Base-by-base conservation (phyloP, 1,140 invertebrate genomes). In the Dysdera silvatica region DNA sequence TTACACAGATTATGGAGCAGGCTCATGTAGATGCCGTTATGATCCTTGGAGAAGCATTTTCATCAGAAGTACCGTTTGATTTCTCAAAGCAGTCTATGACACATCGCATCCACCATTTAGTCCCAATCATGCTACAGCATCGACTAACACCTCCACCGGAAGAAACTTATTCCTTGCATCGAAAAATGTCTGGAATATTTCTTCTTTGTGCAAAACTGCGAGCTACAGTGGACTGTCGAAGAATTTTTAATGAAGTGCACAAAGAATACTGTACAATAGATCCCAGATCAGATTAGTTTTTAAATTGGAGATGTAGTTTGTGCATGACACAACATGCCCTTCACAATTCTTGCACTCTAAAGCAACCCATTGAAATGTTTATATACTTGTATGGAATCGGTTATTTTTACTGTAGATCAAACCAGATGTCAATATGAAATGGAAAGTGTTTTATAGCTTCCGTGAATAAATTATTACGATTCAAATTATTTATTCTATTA, bases 161-260 rank as follows among this genome's bases (percentile, higher is more conserved):
- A 77, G 95, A 99, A 80, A 93, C 95, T 65, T 99, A 99, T 77
- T 98, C 95, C 0, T 79, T 99, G 3, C 96, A 99, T 75, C 81
- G 97, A 58, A 99, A 99, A 81, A 82, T 99, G 60, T 96, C 97
- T 0, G 97, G 97, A 0, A 85, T 96, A 5, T 99, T 98, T 79
- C 78, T 99, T 31, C 77, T 99, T 0, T 98, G 93, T 73, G 82
- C 91, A 0, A 96, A 97, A 75, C 78, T 99, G 8, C 84, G 87
- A 72, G 85, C 91, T 3, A 83, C 84, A 71, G 84, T 99, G 61
- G 83, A 88, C 65, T 98, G 95, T 76, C 82, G 87, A 35, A 80
- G 83, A 48, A 83, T 97, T 75, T 98, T 98, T 78, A 82, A 87
- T 23, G 82, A 91, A 18, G 83, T 93, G 29, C 75, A 70, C 55